Conservation (phyloP, 2,888 invertebrate genomes). For the Crocallis elinguaria region DNA sequence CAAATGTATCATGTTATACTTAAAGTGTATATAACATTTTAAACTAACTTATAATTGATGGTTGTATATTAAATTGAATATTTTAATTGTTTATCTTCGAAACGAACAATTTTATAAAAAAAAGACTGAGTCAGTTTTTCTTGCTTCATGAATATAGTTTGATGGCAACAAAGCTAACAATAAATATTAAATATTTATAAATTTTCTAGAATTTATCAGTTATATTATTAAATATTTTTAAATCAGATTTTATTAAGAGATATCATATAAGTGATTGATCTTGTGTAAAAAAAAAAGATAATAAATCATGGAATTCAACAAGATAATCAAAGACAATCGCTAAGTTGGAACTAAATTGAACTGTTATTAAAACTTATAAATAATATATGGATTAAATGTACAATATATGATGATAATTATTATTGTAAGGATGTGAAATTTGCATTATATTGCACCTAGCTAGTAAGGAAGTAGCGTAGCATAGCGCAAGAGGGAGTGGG, state of each 20-base stretch:
- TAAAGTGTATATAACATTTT: neutral
- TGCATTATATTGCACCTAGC: slow-evolving; percentile 80
- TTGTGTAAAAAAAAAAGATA: neutral
- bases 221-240: neutral
- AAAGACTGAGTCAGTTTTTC: slow-evolving; percentile 35
- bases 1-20: neutral
- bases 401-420: slow-evolving; percentile 55
- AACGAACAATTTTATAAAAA: slow-evolving; percentile 27
- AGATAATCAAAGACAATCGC: too few relatives aligned
- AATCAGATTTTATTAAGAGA: slow-evolving; percentile 5
- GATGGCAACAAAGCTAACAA: neutral
- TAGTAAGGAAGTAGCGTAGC: slow-evolving; percentile 73
- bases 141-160: slow-evolving; percentile 9
- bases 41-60: neutral
- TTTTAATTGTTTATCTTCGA: slow-evolving; percentile 11
- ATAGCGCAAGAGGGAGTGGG: slow-evolving; percentile 56
- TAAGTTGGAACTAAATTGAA: slow-evolving; percentile 25
- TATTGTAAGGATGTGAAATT: slow-evolving; percentile 59
- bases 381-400: slow-evolving; percentile 57
- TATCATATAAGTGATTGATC: neutral
- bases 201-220: neutral
- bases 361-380: slow-evolving; percentile 49
- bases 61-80: neutral
- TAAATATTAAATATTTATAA: neutral
- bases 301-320: neutral